A percentile compares a stretch with the other conserved stretches of the same genome.
These are phyloP conservation scores for Encarsia formosa DNA, from an alignment of 2,888 invertebrate species.

Conservation along the genomic window DNA sequence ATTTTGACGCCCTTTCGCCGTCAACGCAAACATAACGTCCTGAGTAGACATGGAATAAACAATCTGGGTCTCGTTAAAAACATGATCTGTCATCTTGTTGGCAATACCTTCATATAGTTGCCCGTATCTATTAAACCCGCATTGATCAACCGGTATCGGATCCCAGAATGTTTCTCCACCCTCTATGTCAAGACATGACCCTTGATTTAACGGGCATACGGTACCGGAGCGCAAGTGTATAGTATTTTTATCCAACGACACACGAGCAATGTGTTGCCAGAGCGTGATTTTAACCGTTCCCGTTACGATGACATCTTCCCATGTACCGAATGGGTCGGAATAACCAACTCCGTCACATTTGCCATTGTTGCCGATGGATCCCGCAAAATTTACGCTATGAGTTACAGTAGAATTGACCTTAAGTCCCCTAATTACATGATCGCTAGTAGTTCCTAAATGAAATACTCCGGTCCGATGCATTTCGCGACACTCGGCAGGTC, in stretches of 20 bases:
- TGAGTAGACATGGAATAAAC: no score
- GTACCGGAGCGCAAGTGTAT: no score
- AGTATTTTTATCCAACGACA: no score
- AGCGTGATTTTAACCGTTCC: not conserved
- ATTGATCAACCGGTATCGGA: no score
- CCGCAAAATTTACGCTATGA: conserved; percentile 1
- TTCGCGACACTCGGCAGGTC: not conserved
- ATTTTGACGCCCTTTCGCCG: no score
- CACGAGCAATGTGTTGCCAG: not conserved
- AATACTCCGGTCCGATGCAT: not conserved
- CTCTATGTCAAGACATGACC: no score
- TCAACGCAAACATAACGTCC: no score
- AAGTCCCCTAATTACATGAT: not conserved
- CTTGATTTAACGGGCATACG: no score
- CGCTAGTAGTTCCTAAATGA: not conserved
- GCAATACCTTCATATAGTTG: no score
- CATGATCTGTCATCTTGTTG: no score
- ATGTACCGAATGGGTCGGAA: conserved; percentile 8
- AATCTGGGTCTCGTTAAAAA: not conserved
- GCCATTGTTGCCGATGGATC: not conserved
- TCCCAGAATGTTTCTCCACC: no score
- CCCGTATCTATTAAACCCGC: no score
- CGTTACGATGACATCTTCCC: conserved; percentile 2
- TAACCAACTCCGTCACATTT: conserved; percentile 4
- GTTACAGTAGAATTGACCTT: not conserved